phyloP scores from a whole-genome alignment of 2,888 invertebrate genomes.

The Nineta flava region DNA sequence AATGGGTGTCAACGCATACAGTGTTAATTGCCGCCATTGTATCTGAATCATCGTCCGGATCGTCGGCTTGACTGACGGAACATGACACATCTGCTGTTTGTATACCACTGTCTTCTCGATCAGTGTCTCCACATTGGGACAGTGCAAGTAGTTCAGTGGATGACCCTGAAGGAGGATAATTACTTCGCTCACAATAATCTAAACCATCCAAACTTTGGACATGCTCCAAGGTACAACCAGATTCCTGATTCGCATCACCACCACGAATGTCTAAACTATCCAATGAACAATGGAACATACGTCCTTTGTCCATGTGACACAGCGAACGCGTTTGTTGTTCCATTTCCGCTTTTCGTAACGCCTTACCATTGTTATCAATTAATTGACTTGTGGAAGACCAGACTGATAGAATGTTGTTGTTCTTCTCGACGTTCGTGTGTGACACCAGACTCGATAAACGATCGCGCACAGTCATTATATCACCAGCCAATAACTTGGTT shows the following conservation, averaged over 20 bases:
- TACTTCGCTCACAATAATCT: constrained; percentile 27
- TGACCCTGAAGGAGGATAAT: constrained; percentile 33
- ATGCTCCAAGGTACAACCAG: constrained; percentile 38
- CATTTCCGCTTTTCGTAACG: neutral
- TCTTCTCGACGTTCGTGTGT: constrained; percentile 22
- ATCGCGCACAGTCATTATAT: constrained; percentile 46
- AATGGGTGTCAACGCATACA: constrained; percentile 8
- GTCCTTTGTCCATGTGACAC: constrained; percentile 28
- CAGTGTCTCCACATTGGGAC: constrained; percentile 38
- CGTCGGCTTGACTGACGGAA: constrained; percentile 56
- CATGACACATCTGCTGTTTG: constrained; percentile 67
- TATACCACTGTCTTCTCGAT: constrained; percentile 63
- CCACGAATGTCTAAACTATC: constrained; percentile 47
- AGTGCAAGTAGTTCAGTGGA: constrained; percentile 42
- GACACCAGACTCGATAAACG: constrained; percentile 45
- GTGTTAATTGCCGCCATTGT: constrained; percentile 19
- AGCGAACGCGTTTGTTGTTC: constrained; percentile 22
- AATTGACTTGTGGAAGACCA: constrained; percentile 6
- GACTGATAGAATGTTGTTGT: neutral
- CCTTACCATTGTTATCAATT: constrained; percentile 2
- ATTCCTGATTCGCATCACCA: constrained; percentile 25
- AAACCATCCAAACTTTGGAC: constrained; percentile 49
- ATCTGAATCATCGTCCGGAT: constrained; percentile 39
- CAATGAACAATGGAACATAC: constrained; percentile 28
- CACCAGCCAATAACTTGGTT: constrained; percentile 36